These are phyloP conservation scores for Resseliella maxima DNA, from an alignment of 2,888 invertebrate genomes.

Conservation along the genomic window DNA sequence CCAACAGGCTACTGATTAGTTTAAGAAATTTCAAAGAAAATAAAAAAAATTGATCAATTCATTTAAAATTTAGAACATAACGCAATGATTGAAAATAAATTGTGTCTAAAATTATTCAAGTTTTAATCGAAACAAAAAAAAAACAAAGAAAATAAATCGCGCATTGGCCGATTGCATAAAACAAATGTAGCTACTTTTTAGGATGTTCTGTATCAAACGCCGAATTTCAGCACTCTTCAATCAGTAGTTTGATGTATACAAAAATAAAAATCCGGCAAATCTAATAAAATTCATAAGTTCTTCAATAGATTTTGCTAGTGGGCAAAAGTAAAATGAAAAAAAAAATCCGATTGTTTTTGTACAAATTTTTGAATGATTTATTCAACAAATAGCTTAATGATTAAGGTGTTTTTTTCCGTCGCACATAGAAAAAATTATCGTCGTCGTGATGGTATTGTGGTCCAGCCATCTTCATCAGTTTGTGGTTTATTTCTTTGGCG, in stretches of 20 bases:
- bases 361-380: background rate
- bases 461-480: slow-evolving; percentile 57
- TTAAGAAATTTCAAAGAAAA: too few species aligned
- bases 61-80: background rate
- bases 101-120: slow-evolving; percentile 5
- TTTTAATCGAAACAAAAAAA: background rate
- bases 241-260: slow-evolving; percentile 43
- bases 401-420: background rate
- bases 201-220: background rate
- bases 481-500: slow-evolving; percentile 13
- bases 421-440: slow-evolving; percentile 38
- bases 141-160: background rate
- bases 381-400: background rate
- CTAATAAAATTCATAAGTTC: slow-evolving; percentile 16
- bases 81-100: background rate
- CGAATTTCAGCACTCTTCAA: background rate
- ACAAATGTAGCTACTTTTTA: background rate
- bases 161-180: background rate
- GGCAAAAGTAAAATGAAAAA: background rate
- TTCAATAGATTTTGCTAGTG: background rate
- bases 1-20: background rate
- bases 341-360: background rate
- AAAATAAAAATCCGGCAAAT: background rate
- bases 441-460: slow-evolving; percentile 41
- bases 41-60: background rate